Evolutionary conservation across 1,140 invertebrate genomes (phyloP).

Genomic region (Bombus sylvicola): DNA sequence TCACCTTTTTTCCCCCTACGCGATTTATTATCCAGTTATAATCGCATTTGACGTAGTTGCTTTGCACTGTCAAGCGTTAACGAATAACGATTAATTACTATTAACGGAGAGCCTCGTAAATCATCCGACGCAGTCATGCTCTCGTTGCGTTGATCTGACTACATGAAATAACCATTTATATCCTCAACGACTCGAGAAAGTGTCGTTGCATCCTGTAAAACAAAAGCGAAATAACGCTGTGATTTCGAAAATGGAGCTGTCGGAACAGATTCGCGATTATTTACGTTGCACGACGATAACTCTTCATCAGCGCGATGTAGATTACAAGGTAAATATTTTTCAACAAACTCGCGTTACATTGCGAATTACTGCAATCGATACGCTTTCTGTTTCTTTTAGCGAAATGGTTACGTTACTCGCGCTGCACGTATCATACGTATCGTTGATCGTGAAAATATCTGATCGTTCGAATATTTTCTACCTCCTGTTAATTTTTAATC

Average conservation of each 20-base stretch:
- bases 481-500: too few relatives aligned
- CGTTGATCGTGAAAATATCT: too few relatives aligned
- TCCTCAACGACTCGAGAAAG: neutral
- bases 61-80: neutral
- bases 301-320: neutral
- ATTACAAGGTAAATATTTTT: conserved; percentile 1
- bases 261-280: neutral
- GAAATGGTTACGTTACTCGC: neutral
- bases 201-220: neutral
- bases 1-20: neutral
- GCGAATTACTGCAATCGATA: neutral
- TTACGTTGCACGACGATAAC: neutral
- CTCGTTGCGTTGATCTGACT: neutral
- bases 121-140: neutral
- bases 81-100: conserved; percentile 26
- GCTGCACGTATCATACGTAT: neutral
- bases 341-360: neutral
- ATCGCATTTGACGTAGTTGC: conserved; percentile 1
- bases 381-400: neutral
- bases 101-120: neutral
- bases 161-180: neutral
- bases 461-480: neutral
- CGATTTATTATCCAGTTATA: neutral
- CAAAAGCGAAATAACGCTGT: neutral
- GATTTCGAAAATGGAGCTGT: neutral